Evolutionary conservation across 2,888 invertebrate species (phyloP).

Genomic region (Odontothrips loti): DNA sequence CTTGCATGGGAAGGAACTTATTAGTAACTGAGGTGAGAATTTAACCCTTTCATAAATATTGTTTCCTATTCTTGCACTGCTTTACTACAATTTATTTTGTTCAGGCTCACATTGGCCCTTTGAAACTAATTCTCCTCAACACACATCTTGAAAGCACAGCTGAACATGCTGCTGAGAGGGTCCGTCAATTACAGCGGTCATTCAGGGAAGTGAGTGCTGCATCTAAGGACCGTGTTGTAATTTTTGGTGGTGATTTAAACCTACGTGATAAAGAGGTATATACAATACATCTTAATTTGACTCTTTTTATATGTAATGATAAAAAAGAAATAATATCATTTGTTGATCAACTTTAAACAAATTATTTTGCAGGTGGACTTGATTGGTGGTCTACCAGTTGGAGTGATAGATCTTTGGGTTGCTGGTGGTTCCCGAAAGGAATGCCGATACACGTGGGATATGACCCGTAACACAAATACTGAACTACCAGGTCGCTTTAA

Average conservation of each 20-base stretch:
- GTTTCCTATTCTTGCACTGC: background rate
- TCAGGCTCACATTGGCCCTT: slow-evolving; percentile 44
- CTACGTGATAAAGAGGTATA: slow-evolving; percentile 55
- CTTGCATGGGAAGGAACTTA: slow-evolving; percentile 52
- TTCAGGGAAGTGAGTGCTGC: slow-evolving; percentile 42
- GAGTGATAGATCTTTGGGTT: slow-evolving; percentile 53
- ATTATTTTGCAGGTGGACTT: slow-evolving; percentile 41
- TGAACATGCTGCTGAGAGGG: slow-evolving; percentile 48
- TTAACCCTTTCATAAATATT: background rate
- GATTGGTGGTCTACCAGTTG: slow-evolving; percentile 46
- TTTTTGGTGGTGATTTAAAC: slow-evolving; percentile 60
- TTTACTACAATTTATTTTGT: background rate
- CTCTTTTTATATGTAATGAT: background rate
- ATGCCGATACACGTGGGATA: slow-evolving; percentile 56
- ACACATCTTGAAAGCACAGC: slow-evolving; percentile 57
- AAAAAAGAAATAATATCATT: background rate
- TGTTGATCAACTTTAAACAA: background rate
- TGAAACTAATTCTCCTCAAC: slow-evolving; percentile 50
- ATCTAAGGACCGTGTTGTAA: slow-evolving; percentile 43
- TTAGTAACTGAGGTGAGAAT: slow-evolving; percentile 49
- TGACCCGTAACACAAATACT: slow-evolving; percentile 53
- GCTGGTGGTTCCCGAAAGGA: slow-evolving; percentile 51
- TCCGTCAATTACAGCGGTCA: slow-evolving; percentile 47
- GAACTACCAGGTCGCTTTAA: slow-evolving; percentile 44
- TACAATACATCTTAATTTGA: slow-evolving; percentile 29